phyloP scores from a whole-genome alignment of 2,888 invertebrate genomes.

The Amaurobius ferox region DNA sequence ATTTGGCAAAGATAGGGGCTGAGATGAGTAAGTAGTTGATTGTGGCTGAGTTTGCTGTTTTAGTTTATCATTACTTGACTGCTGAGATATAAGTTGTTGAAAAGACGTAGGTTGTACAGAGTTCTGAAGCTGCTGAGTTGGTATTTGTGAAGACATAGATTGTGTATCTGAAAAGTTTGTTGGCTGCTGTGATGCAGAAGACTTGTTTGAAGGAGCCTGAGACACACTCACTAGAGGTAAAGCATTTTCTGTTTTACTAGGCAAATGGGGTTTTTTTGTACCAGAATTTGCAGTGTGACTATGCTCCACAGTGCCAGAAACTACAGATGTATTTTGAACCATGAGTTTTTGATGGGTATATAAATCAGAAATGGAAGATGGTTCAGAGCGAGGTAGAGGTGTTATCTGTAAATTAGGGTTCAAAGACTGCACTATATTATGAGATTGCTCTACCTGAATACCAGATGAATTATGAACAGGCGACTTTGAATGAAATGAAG shows the following conservation, averaged over 20 bases:
- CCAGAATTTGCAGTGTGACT: neutral
- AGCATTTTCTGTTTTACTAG: conserved; percentile 42
- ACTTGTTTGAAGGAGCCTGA: conserved; percentile 36
- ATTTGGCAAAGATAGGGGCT: conserved; percentile 19
- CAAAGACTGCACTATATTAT: conserved; percentile 30
- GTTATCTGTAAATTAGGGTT: conserved; percentile 12
- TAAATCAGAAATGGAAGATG: neutral
- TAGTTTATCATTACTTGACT: conserved; percentile 27
- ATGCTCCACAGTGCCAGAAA: neutral
- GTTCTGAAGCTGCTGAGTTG: conserved; percentile 6
- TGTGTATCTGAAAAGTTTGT: neutral
- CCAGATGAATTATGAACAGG: neutral
- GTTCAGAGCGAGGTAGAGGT: neutral
- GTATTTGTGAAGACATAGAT: neutral
- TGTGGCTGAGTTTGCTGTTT: conserved; percentile 37
- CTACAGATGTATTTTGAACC: neutral
- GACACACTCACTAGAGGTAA: conserved; percentile 29
- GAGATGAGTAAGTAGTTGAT: neutral
- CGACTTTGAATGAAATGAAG: conserved; percentile 27
- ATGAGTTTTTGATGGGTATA: neutral
- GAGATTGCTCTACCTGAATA: neutral
- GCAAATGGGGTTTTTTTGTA: conserved; percentile 38
- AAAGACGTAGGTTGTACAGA: conserved; percentile 41
- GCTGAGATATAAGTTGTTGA: conserved; percentile 3
- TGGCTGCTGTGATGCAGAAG: conserved; percentile 28